phyloP scores from a whole-genome alignment of 2,113 vertebrate species.

The Baryphthengus martii region DNA sequence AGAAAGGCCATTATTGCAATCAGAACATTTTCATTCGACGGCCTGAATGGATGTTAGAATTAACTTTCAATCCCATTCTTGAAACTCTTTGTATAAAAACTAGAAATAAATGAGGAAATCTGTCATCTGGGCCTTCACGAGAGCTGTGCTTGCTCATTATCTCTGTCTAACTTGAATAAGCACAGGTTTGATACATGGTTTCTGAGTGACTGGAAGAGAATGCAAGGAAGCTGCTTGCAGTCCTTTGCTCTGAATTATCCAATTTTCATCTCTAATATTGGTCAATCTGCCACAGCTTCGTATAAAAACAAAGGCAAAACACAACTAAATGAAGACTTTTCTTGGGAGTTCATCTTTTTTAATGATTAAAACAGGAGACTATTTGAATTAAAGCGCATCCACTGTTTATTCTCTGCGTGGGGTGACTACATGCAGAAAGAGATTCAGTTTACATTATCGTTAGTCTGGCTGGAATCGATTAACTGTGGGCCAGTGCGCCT shows the following conservation, averaged over 20 bases:
- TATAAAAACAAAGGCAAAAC: not conserved
- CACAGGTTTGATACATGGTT: not conserved
- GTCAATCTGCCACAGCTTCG: not conserved
- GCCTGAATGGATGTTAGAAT: not conserved
- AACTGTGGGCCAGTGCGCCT: not conserved
- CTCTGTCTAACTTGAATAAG: not conserved
- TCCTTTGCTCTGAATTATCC: not conserved
- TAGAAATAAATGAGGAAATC: not conserved
- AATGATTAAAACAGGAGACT: not conserved
- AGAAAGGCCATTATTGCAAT: not conserved
- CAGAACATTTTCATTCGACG: not conserved
- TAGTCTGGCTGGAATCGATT: not conserved
- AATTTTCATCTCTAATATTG: not conserved
- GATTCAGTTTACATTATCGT: slow-evolving; percentile 3
- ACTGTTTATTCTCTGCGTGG: slow-evolving; percentile 5
- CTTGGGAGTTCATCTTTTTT: not conserved
- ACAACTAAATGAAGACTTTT: not conserved
- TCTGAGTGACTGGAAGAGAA: not conserved
- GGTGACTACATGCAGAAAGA: not conserved
- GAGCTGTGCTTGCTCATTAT: not conserved
- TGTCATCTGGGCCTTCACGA: not conserved
- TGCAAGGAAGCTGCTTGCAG: not conserved
- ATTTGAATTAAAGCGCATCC: not conserved
- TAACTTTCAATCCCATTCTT: not conserved
- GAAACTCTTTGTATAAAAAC: not conserved